Evolutionary conservation across 2,113 vertebrate genomes (phyloP).

Genomic region (Naja naja): DNA sequence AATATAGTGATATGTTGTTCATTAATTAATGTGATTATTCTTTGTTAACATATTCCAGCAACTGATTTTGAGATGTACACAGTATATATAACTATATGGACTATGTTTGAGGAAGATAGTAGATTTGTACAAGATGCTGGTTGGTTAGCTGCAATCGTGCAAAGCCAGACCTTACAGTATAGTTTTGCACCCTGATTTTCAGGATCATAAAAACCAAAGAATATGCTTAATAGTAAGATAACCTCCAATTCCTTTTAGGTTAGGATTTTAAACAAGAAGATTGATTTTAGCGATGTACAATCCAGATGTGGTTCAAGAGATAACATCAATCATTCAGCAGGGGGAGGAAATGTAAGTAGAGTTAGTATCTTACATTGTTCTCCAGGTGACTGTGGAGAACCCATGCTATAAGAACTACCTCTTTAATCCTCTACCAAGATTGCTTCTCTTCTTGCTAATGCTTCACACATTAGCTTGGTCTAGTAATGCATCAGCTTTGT

Average conservation of each 20-base stretch:
- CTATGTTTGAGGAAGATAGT: neutral
- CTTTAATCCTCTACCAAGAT: slow-evolving; percentile 39
- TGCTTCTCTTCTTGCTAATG: slow-evolving; percentile 37
- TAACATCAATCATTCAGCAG: slow-evolving; percentile 87
- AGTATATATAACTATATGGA: neutral
- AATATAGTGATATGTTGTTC: neutral
- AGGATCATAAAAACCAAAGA: neutral
- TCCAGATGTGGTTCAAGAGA: slow-evolving; percentile 92
- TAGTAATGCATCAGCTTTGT: slow-evolving; percentile 40
- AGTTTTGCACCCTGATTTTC: slow-evolving; percentile 15
- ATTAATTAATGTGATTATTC: neutral
- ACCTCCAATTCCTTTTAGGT: slow-evolving; percentile 85
- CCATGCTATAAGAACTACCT: slow-evolving; percentile 41
- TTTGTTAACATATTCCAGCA: neutral
- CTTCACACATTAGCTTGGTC: slow-evolving; percentile 21
- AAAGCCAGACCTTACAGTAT: neutral
- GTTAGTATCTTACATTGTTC: slow-evolving; percentile 44
- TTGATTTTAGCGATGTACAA: slow-evolving; percentile 85
- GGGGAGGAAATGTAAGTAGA: slow-evolving; percentile 90
- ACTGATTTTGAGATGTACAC: neutral
- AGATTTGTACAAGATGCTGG: neutral
- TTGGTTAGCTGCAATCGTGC: neutral
- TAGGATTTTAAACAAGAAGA: slow-evolving; percentile 94
- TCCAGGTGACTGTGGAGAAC: slow-evolving; percentile 34
- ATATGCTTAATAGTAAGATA: slow-evolving; percentile 62